Base-by-base conservation (phyloP, 92 coral and sea anemone species). In the Isaurus tuberculatus region DNA sequence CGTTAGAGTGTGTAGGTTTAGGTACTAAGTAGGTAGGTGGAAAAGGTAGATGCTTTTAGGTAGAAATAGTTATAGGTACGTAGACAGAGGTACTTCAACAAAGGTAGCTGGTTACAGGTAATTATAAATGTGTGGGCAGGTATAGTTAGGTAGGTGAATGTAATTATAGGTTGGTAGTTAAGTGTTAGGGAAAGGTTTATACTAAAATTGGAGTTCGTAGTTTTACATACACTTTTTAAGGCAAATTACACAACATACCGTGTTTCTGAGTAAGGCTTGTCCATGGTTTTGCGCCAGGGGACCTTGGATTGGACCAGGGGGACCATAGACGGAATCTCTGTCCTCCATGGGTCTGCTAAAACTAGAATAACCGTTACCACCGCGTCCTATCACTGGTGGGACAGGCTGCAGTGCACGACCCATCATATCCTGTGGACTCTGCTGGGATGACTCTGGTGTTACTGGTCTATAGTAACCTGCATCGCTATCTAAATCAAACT, bases 361-460 rank as follows among this genome's bases (percentile, higher is more conserved):
- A 48, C 75, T 36, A 11, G 48, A 55, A 44, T 71, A 86, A 19
- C 71, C 25, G 32, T 28, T 81, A 13, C 83, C 78, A 15, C 43
- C 83, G 20, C 51, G 81, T 44, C 83, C 88, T 40, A 67, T 26
- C 8, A 73, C 82, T 23, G 88, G 89, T 55, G 91, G 90, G 20
- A 82, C 81, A 32, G 95, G 91, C 31, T 89, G 93, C 57, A 79
- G 79, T 25, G 65, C 70, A 26, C 79, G 89, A 22, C 81, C 67
- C 55, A 65, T 72, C 16, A 77, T 5, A 34, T 57, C 82, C 4
- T 70, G 44, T 43, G 97, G 89, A 67, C 91, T 90, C 15, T 84
- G 85, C 2, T 55, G 73, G 23, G 94, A 85, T 58, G 94, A 94
- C 72, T 92, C 95, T 57, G 95, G 98, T 5, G 94, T 90, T 60